phyloP scores from a whole-genome alignment of 2,797 vertebrate genomes.

The Smutsia temminckii region DNA sequence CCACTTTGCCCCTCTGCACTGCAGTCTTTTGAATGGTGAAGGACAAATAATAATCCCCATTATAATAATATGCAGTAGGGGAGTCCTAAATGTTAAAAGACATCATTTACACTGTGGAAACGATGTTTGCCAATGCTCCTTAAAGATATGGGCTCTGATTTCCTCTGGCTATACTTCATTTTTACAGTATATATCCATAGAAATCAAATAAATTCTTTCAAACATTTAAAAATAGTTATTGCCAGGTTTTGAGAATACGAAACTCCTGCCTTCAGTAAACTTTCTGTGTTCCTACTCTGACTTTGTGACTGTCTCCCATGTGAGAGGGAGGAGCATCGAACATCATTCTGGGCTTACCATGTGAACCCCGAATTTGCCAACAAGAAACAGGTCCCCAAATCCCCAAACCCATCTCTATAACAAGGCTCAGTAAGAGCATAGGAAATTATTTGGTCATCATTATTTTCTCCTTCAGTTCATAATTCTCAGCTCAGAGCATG shows the following conservation, averaged over 20 bases:
- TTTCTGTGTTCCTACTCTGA: background rate
- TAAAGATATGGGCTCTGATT: background rate
- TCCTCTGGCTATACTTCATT: background rate
- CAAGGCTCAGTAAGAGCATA: background rate
- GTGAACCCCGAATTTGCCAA: background rate
- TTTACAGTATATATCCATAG: background rate
- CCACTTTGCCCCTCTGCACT: background rate
- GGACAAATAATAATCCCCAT: background rate
- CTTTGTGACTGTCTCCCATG: background rate
- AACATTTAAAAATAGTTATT: background rate
- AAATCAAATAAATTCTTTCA: background rate
- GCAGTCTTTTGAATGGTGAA: background rate
- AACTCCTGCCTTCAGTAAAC: background rate
- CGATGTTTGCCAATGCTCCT: background rate
- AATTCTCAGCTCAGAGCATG: constrained; percentile 33
- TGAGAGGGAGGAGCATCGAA: background rate
- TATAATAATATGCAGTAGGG: background rate
- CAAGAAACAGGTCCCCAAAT: background rate
- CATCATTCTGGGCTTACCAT: background rate
- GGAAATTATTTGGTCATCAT: background rate
- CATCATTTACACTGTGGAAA: background rate
- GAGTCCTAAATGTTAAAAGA: background rate
- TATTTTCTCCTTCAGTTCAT: constrained; percentile 34
- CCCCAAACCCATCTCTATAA: background rate
- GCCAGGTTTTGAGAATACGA: background rate